Conservation (phyloP, 2,113 vertebrate genomes). For the Pteronura brasiliensis region DNA sequence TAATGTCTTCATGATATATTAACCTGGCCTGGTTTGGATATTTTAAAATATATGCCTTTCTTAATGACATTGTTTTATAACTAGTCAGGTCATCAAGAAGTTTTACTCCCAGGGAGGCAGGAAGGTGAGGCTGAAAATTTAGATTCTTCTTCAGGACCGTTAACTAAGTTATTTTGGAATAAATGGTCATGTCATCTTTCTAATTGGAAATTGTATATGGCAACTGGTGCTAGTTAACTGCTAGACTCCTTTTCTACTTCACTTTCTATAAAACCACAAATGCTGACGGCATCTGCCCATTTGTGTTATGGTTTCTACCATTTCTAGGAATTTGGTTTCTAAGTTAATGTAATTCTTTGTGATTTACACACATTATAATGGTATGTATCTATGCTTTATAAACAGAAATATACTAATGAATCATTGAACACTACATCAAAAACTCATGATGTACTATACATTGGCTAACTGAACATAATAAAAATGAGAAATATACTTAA, state of each 20-base stretch:
- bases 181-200: neutral
- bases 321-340: neutral
- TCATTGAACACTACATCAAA: too few species aligned
- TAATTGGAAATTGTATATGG: neutral
- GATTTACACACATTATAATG: neutral
- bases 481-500: constrained; percentile 15
- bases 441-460: too few species aligned
- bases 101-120: constrained; percentile 14
- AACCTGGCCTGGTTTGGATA: neutral
- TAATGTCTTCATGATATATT: constrained; percentile 9
- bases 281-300: neutral
- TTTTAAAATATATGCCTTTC: neutral
- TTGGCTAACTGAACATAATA: too few species aligned
- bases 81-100: neutral
- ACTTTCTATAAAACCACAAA: neutral
- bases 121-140: constrained; percentile 4
- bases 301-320: neutral
- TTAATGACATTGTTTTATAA: neutral
- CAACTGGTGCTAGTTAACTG: neutral
- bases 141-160: constrained; percentile 7
- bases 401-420: neutral
- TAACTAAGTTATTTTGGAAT: constrained; percentile 18
- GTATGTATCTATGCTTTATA: neutral
- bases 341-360: neutral
- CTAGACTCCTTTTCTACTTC: neutral